Evolutionary conservation across 2,113 vertebrate species (phyloP), one percentile per base, ranked within the genome.

Genomic region (Cercopithecus mona): DNA sequence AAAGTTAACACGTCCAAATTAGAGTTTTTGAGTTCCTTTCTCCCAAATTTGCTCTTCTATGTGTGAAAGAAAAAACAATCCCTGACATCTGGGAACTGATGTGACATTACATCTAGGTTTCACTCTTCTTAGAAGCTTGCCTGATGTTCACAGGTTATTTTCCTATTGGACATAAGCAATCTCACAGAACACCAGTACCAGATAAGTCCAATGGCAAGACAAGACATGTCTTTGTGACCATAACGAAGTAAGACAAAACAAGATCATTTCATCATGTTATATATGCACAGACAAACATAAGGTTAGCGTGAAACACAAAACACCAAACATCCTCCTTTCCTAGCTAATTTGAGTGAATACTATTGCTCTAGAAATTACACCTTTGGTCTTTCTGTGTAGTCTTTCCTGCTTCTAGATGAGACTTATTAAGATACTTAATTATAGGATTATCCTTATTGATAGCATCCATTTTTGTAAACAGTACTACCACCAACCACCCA

Each of bases 231-330:
- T 94, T 64, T 64, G 25, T 75, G 32, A 76, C 20, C n/a, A n/a
- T 40, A 30, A 70, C 80, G 16, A 93, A 94, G 35, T 80, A 50
- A 95, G 45, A 94, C 30, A 76, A 93, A 93, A 80, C 32, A 83
- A 96, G 38, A 79, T n/a, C 12, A 30, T 86, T 90, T 87, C 32
- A 45, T 59, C 66, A 73, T 48, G n/a, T 75, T 94, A 61, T 66
- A 68, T 92, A 90, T 72, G 48, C 72, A 73, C 4, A 59, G 79
- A 87, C 52, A 68, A 82, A 96, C 90, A 70, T 13, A 75, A 68
- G n/a, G 11, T 86, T 93, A 82, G 18, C 30, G 9, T 80, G 72
- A 95, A 97, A 88, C 66, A 45, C 25, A 84, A 84, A 88, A 64
- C 80, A n/a, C 55, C 38, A 93, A 92, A 43, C 22, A 68, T 61